These are phyloP conservation scores for Melanostoma scalare DNA, from an alignment of 2,888 invertebrate species.

Conservation along the genomic window DNA sequence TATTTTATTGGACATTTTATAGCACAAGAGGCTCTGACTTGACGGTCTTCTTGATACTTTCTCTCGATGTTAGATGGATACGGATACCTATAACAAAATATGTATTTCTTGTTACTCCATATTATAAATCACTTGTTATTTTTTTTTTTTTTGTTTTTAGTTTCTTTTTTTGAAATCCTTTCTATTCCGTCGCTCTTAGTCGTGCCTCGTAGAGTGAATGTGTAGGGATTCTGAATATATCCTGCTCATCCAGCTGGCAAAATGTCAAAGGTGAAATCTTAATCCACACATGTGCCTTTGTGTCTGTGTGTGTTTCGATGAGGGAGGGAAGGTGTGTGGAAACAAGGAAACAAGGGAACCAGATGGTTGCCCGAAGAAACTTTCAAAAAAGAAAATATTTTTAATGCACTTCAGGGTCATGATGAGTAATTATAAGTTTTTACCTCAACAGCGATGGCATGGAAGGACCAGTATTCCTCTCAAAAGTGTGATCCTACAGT, in stretches of 20 bases:
- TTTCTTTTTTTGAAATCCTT: neutral
- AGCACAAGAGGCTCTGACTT: conserved; percentile 31
- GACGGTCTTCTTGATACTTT: conserved; percentile 19
- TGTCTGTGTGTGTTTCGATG: neutral
- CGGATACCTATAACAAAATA: conserved; percentile 36
- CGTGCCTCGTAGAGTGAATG: neutral
- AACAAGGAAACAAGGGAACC: neutral
- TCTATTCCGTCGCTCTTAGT: neutral
- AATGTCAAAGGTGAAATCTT: conserved; percentile 38
- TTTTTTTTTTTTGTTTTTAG: conserved; percentile 1
- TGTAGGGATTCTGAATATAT: conserved; percentile 11
- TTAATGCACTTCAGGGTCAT: conserved; percentile 63
- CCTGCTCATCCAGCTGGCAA: conserved; percentile 13
- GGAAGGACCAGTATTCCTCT: conserved; percentile 5
- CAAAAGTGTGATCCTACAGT: neutral
- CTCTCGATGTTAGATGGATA: conserved; percentile 26
- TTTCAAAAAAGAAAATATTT: conserved; percentile 25
- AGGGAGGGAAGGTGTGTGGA: too few species aligned
- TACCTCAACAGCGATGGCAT: conserved; percentile 6
- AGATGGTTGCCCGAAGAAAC: conserved; percentile 35
- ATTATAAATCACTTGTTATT: conserved; percentile 62
- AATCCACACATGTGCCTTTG: neutral
- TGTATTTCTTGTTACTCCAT: conserved; percentile 45
- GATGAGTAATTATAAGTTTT: conserved; percentile 64
- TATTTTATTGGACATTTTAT: conserved; percentile 67